Evolutionary conservation across 2,797 vertebrate species (phyloP).

Genomic region (Megaceryle alcyon): DNA sequence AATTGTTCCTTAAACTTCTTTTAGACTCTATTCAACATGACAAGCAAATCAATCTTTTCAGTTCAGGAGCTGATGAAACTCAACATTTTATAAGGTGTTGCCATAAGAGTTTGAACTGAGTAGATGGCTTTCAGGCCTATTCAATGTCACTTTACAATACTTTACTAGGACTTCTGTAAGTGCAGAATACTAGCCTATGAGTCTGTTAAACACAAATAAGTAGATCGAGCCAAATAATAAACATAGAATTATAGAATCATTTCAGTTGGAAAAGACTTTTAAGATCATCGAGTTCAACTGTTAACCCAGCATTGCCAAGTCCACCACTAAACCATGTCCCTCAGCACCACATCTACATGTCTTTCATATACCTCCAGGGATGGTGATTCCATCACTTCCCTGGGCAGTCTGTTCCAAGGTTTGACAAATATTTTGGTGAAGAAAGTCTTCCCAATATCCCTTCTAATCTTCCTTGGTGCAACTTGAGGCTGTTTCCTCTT

Average conservation of each 20-base stretch:
- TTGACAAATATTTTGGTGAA: background rate
- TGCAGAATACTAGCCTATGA: slow-evolving; percentile 29
- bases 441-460: background rate
- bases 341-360: background rate
- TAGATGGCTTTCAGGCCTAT: slow-evolving; percentile 73
- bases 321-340: background rate
- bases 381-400: background rate
- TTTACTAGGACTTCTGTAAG: slow-evolving; percentile 61
- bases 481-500: background rate
- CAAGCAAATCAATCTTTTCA: slow-evolving; percentile 83
- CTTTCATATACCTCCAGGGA: background rate
- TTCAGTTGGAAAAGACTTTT: background rate
- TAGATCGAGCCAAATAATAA: background rate
- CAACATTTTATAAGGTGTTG: slow-evolving; percentile 76
- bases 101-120: slow-evolving; percentile 75
- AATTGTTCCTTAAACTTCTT: slow-evolving; percentile 81
- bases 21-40: slow-evolving; percentile 78
- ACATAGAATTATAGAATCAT: background rate
- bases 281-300: background rate
- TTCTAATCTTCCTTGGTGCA: background rate
- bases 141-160: slow-evolving; percentile 60
- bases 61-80: slow-evolving; percentile 79
- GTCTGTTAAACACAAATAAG: slow-evolving; percentile 42
- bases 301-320: background rate
- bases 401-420: background rate